These are phyloP conservation scores for Ennomos quercinarius DNA, from an alignment of 2,888 invertebrate genomes.

Conservation along the genomic window DNA sequence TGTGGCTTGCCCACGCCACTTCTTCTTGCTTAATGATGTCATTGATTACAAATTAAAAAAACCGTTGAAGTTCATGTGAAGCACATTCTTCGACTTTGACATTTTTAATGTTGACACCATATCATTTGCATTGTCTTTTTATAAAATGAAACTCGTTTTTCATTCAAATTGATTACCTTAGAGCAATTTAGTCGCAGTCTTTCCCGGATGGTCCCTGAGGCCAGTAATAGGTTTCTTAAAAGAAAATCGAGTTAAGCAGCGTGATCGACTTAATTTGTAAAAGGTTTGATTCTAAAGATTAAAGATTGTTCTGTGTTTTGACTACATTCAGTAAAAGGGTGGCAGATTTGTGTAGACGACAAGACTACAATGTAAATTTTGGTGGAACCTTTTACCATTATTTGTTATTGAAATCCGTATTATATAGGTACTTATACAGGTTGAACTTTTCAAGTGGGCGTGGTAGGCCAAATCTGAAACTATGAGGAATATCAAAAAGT, in stretches of 20 bases:
- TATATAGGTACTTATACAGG: too few species aligned
- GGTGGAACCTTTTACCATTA: too few species aligned
- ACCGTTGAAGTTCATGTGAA: too few species aligned
- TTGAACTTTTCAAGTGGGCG: too few species aligned
- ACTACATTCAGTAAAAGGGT: slow-evolving; percentile 1
- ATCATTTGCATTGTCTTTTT: slow-evolving; percentile 70
- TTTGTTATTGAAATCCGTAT: too few species aligned
- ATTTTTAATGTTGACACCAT: slow-evolving; percentile 37
- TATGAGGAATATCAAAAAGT: too few species aligned
- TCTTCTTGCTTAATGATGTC: too few species aligned
- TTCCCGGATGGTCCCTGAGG: slow-evolving; percentile 72
- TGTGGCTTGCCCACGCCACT: too few species aligned
- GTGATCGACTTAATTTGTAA: slow-evolving; percentile 77
- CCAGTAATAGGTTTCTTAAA: slow-evolving; percentile 78
- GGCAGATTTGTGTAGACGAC: background rate
- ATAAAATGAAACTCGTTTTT: slow-evolving; percentile 73
- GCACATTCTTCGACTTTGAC: background rate
- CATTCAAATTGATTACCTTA: slow-evolving; percentile 79
- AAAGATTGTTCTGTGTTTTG: slow-evolving; percentile 15
- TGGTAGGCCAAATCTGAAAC: too few species aligned
- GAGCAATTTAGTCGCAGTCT: slow-evolving; percentile 69
- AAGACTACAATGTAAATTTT: too few species aligned
- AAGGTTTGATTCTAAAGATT: slow-evolving; percentile 53
- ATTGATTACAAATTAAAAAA: too few species aligned
- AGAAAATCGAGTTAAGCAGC: slow-evolving; percentile 78